Percentiles rank a stretch among this genome's conserved stretches.
Conservation (phyloP, 2,113 vertebrate species). For the Eonycteris spelaea region DNA sequence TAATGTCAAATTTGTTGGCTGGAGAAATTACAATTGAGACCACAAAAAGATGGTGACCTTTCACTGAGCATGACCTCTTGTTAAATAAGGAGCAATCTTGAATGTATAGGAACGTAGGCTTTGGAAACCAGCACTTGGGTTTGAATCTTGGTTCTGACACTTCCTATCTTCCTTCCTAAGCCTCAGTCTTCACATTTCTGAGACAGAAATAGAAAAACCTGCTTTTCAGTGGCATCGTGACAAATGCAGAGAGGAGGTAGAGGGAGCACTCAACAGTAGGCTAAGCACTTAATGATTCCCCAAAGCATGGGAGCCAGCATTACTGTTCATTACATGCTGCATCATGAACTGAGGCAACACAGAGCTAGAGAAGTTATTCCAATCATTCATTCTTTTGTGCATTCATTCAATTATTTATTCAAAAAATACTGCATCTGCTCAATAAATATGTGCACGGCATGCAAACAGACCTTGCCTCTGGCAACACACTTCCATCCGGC, state of each 20-base stretch:
- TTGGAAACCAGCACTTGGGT: not conserved
- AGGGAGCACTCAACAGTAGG: too few species aligned
- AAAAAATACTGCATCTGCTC: not conserved
- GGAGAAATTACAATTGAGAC: not conserved
- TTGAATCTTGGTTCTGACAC: not conserved
- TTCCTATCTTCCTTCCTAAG: not conserved
- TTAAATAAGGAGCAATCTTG: not conserved
- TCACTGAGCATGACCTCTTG: not conserved
- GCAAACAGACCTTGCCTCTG: not conserved
- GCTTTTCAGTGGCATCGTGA: not conserved
- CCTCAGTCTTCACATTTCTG: not conserved
- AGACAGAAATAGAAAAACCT: not conserved
- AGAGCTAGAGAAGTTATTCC: not conserved
- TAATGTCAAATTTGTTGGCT: not conserved
- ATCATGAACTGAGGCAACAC: not conserved
- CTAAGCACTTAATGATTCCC: not conserved
- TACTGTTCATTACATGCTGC: not conserved
- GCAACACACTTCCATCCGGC: not conserved
- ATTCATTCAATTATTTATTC: not conserved
- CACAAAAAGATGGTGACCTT: not conserved
- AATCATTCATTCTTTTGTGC: not conserved
- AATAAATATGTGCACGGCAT: not conserved
- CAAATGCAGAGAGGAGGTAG: not conserved
- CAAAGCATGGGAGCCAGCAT: rapidly evolving
- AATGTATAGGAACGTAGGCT: not conserved